phyloP scores from a whole-genome alignment of 2,797 vertebrate genomes.

The Myotis vivesi region DNA sequence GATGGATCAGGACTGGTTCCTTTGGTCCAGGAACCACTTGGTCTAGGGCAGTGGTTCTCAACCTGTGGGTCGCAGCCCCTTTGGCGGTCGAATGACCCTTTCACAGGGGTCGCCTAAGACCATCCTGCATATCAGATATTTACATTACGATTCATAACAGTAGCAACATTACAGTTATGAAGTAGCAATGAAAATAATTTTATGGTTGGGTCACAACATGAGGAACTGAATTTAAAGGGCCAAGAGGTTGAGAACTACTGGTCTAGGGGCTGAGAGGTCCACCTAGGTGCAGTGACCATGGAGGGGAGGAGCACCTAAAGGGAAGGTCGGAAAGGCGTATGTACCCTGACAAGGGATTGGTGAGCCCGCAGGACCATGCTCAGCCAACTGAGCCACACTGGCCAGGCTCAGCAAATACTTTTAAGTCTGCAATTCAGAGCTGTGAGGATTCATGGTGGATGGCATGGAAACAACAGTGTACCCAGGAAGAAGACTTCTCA shows the following conservation, averaged over 20 bases:
- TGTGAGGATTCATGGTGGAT: not conserved
- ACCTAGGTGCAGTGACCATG: not conserved
- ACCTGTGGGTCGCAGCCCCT: too few species aligned
- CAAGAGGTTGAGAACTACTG: too few species aligned
- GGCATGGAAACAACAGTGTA: rapidly evolving
- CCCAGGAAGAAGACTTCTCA: not conserved
- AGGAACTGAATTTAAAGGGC: too few species aligned
- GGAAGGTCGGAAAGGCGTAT: not conserved
- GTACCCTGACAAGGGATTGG: not conserved
- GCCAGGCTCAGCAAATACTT: not conserved
- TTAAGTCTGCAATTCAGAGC: not conserved
- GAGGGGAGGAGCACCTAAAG: not conserved
- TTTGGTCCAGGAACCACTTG: not conserved
- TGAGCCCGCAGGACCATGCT: not conserved
- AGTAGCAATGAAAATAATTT: too few species aligned
- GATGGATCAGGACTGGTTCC: not conserved
- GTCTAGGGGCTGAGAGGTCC: not conserved
- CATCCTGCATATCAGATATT: too few species aligned
- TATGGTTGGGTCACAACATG: too few species aligned
- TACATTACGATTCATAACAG: too few species aligned
- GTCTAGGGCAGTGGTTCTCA: not conserved
- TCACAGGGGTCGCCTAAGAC: too few species aligned
- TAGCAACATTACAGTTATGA: too few species aligned
- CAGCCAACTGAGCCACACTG: not conserved
- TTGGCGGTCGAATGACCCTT: too few species aligned